Evolutionary conservation across 2,113 vertebrate genomes (phyloP).

Genomic region (Oryzias curvinotus): DNA sequence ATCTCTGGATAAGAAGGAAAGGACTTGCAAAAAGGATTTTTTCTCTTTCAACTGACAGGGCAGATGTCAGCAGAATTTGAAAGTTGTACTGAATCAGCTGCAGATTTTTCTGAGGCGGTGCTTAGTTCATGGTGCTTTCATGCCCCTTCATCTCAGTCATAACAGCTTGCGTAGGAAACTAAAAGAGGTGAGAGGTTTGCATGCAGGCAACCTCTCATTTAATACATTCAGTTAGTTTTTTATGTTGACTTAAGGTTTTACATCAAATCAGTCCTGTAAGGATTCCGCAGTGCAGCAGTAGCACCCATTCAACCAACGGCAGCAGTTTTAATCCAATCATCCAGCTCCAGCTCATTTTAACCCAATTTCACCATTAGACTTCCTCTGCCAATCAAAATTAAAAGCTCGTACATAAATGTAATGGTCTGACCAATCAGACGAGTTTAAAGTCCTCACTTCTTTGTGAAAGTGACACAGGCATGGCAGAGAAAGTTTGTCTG

Average conservation of each 20-base stretch:
- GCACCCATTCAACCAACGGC: too few relatives aligned
- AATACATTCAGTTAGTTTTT: constrained; percentile 49
- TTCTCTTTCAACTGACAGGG: constrained; percentile 1
- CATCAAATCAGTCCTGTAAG: constrained; percentile 24
- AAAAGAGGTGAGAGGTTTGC: constrained; percentile 34
- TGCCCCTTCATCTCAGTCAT: constrained; percentile 36
- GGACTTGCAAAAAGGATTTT: background rate
- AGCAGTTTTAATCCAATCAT: too few relatives aligned
- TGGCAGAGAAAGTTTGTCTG: too few relatives aligned
- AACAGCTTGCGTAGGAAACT: constrained; percentile 30
- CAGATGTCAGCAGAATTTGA: constrained; percentile 14
- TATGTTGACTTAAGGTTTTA: constrained; percentile 41
- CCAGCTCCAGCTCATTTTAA: too few relatives aligned
- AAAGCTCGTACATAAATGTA: too few relatives aligned
- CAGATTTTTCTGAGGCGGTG: background rate
- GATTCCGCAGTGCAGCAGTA: background rate
- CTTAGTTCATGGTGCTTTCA: constrained; percentile 10
- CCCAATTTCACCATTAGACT: too few relatives aligned
- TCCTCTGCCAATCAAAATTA: too few relatives aligned
- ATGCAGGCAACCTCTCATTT: constrained; percentile 33
- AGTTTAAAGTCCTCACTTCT: too few relatives aligned
- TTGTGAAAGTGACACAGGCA: too few relatives aligned
- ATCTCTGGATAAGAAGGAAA: constrained; percentile 11
- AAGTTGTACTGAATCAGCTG: background rate
- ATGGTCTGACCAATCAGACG: too few relatives aligned